Evolutionary conservation across 2,113 vertebrate genomes (phyloP).

Genomic region (Malaclemys terrapin): DNA sequence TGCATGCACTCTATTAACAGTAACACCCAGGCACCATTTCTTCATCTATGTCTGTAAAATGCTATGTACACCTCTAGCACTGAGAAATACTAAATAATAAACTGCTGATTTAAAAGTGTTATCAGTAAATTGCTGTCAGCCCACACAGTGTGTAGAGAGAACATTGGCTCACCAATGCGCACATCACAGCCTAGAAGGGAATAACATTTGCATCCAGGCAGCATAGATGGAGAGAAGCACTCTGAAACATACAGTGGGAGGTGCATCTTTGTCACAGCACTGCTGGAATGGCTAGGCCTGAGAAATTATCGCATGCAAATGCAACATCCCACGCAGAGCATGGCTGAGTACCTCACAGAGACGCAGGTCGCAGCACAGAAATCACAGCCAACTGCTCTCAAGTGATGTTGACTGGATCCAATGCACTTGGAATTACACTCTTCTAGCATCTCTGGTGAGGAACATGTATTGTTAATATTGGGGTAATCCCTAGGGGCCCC

Average conservation of each 20-base stretch:
- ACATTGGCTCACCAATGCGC: not conserved
- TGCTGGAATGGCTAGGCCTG: not conserved
- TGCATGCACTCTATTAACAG: not conserved
- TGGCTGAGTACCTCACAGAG: not conserved
- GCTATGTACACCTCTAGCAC: not conserved
- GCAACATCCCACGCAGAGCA: not conserved
- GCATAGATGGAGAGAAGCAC: not conserved
- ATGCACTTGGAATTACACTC: not conserved
- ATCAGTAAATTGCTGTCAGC: not conserved
- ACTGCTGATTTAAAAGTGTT: not conserved
- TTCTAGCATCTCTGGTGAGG: not conserved
- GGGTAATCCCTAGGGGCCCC: not conserved
- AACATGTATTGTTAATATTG: not conserved
- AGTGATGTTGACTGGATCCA: not conserved
- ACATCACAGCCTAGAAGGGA: not conserved
- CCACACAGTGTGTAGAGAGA: not conserved
- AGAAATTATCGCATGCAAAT: not conserved
- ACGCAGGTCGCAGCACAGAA: not conserved
- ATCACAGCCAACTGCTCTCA: not conserved
- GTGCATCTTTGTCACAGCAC: not conserved
- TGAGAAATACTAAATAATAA: conserved; percentile 1
- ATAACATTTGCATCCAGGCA: not conserved
- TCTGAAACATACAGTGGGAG: not conserved
- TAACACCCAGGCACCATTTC: not conserved
- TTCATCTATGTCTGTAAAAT: conserved; percentile 6